phyloP scores from a whole-genome alignment of 2,888 invertebrate species.

The Brassicogethes aeneus region DNA sequence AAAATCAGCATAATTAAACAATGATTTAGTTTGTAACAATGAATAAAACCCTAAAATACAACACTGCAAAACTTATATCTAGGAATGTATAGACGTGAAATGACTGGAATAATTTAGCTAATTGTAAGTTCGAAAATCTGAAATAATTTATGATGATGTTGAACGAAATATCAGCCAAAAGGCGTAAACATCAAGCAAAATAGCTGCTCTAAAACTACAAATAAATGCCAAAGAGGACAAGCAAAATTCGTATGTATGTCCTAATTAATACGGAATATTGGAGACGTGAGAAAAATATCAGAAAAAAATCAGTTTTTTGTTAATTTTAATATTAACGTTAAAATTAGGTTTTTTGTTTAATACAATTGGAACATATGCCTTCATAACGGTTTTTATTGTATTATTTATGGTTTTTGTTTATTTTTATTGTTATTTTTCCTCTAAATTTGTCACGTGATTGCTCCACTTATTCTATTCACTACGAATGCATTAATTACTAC shows the following conservation, averaged over 20 bases:
- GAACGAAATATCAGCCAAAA: slow-evolving; percentile 9
- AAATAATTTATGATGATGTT: too few species aligned
- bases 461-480: neutral
- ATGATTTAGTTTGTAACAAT: too few species aligned
- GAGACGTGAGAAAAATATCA: neutral
- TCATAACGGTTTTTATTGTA: too few species aligned
- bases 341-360: too few species aligned
- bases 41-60: too few species aligned
- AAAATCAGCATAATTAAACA: too few species aligned
- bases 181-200: slow-evolving; percentile 22
- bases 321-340: neutral
- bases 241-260: slow-evolving; percentile 26
- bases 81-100: too few species aligned
- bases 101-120: too few species aligned
- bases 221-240: slow-evolving; percentile 30
- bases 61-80: too few species aligned
- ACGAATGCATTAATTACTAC: neutral
- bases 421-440: neutral
- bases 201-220: slow-evolving; percentile 27
- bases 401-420: too few species aligned
- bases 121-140: too few species aligned
- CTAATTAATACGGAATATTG: slow-evolving; percentile 13
- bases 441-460: neutral
- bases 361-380: too few species aligned
- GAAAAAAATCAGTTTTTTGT: neutral